These are phyloP conservation scores for Tiliacea aurago DNA, from an alignment of 2,888 invertebrate genomes.

Conservation along the genomic window DNA sequence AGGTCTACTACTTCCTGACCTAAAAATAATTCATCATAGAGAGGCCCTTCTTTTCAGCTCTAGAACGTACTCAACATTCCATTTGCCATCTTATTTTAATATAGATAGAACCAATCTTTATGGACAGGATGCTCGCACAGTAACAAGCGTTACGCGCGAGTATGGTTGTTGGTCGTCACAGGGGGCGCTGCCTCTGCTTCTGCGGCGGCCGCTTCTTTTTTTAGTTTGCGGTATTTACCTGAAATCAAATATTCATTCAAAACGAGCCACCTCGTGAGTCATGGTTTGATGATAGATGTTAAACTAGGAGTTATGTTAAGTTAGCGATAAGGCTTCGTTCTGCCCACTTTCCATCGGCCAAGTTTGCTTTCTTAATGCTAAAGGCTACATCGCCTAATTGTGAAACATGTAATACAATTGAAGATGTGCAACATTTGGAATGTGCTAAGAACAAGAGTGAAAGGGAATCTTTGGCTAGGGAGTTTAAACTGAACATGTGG, in stretches of 20 bases:
- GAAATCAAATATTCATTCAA: slow-evolving; percentile 63
- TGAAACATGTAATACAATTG: too few species aligned
- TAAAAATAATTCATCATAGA: background rate
- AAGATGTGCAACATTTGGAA: too few species aligned
- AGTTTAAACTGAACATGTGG: too few species aligned
- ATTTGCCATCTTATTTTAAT: background rate
- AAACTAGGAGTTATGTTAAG: too few species aligned
- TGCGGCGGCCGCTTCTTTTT: slow-evolving; percentile 88
- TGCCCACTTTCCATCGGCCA: too few species aligned
- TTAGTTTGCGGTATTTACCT: slow-evolving; percentile 93
- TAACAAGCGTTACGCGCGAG: slow-evolving; percentile 76
- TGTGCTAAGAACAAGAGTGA: too few species aligned
- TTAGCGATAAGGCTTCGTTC: too few species aligned
- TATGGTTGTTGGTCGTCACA: slow-evolving; percentile 86
- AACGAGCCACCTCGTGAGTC: too few species aligned
- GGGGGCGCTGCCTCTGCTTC: slow-evolving; percentile 84
- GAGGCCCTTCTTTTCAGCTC: background rate
- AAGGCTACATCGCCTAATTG: too few species aligned
- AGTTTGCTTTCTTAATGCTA: too few species aligned
- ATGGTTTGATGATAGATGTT: too few species aligned
- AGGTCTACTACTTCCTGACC: background rate
- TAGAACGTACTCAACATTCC: background rate
- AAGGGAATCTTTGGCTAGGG: too few species aligned
- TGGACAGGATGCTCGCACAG: background rate
- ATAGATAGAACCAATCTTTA: slow-evolving; percentile 23